Base-by-base conservation (phyloP, 2,888 invertebrate genomes). In the Bombyx huttoni region DNA sequence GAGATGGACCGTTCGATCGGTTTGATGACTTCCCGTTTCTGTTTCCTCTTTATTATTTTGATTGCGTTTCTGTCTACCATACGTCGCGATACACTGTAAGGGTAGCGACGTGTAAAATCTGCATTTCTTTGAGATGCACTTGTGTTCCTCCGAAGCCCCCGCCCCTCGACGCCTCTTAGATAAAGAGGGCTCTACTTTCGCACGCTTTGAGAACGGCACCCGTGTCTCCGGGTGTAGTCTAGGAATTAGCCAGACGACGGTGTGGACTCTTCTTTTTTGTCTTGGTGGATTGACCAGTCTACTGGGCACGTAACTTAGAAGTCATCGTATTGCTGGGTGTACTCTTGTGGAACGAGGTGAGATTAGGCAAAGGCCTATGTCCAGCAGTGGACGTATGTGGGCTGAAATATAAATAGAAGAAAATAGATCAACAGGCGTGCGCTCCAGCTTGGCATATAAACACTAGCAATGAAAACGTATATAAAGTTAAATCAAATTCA, bases 61-160 rank as follows among this genome's bases (percentile, higher is more conserved):
- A 45, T 34, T 35, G n/a, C 48, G 60, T 49, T 58, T 72, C 46
- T 80, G 71, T 69, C 34, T 59, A 65, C 82, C 47, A 82, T 81
- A 82, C 81, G 79, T 75, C 24, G 73, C 78, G 70, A 68, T 76
- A 75, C 81, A 69, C 78, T 78, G 81, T 75, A 82, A 81, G 85
- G 81, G 86, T 81, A 86, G 86, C 87, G 85, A 86, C 87, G 87
- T 87, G 87, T 88, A 87, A 87, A 87, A 88, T 88, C 87, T 87
- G 87, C 87, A 88, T 88, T 88, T 88, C 87, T 88, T 88, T 88
- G 87, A 88, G 87, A 86, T 87, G 87, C 87, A 88, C 87, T 87
- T 87, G 87, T 85, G 75, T 73, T 70, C 69, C 62, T 58, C 62
- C 63, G 57, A 56, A 53, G 58, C 55, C 65, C 53, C 53, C 55